Base-by-base conservation (phyloP, 1,140 invertebrate species). In the Cydia fagiglandana region DNA sequence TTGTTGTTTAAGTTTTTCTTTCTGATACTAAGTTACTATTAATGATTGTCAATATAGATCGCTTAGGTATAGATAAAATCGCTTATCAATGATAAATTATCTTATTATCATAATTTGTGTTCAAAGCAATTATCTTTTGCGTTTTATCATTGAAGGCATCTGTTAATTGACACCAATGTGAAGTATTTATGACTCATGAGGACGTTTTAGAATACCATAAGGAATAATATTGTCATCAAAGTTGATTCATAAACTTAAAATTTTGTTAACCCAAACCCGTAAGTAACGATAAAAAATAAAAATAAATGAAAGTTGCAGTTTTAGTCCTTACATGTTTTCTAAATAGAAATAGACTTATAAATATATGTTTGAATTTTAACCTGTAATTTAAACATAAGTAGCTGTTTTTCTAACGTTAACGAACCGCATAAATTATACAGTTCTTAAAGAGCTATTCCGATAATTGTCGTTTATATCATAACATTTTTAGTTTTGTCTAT, bases 31-130 rank as follows among this genome's bases (percentile, higher is more conserved):
- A 34, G 28, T 12, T 68, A n/a, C 64, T 34, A 68, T 34, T 38
- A 70, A 70, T 66, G 9, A 66, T 68, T 45, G 66, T 38, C 66
- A 70, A 17, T 70, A 38, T 20, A 45, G 66, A 45, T 70, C 66
- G n/a, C 45, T 70, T 70, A 70, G 56, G 56, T 24, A 61, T 2
- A 61, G 50, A 53, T 53, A 17, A 20, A 24, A 24, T 20, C 9
- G 20, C n/a, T 61, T 61, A 61, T 61, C 56, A 61, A 61, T 61
- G 56, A 61, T 24, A 61, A 61, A 61, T 61, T 61, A 61, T n/a
- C 9, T 4, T 12, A 61, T 61, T 61, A 61, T 61, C 56, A 61
- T 12, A 61, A 61, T 61, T 61, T 61, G 56, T 61, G 56, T 61
- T 61, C 20, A 7, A 6, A 53, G 15, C 24, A 61, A 12, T 6